These are phyloP conservation scores for Rhizomys pruinosus DNA, from an alignment of 2,113 vertebrate genomes.

Conservation along the genomic window DNA sequence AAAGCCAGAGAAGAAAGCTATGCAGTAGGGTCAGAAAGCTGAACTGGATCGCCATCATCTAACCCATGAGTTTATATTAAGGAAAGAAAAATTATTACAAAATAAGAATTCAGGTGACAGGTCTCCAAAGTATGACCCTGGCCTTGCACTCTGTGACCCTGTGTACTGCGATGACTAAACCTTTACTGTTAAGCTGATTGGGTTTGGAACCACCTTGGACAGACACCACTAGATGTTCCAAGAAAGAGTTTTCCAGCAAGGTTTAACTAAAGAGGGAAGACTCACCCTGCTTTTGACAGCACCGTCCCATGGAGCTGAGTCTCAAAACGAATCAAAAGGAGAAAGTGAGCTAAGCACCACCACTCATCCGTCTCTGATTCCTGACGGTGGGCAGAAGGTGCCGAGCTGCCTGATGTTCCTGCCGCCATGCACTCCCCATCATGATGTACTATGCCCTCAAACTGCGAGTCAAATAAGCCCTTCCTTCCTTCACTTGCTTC, in stretches of 20 bases:
- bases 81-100: neutral
- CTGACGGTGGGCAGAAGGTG: neutral
- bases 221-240: fast-evolving
- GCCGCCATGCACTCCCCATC: neutral
- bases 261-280: neutral
- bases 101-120: neutral
- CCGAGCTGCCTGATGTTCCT: neutral
- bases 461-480: neutral
- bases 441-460: neutral
- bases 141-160: fast-evolving
- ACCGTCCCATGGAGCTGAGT: too few relatives aligned
- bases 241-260: neutral
- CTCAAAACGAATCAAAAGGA: neutral
- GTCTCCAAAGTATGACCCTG: neutral
- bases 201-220: neutral
- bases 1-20: neutral
- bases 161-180: too few relatives aligned
- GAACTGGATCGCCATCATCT: neutral
- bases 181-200: neutral
- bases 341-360: too few relatives aligned
- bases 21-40: fast-evolving
- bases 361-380: neutral
- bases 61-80: neutral
- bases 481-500: neutral
- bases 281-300: neutral